phyloP scores from a whole-genome alignment of 1,140 invertebrate genomes.

The Heliconius nattereri region DNA sequence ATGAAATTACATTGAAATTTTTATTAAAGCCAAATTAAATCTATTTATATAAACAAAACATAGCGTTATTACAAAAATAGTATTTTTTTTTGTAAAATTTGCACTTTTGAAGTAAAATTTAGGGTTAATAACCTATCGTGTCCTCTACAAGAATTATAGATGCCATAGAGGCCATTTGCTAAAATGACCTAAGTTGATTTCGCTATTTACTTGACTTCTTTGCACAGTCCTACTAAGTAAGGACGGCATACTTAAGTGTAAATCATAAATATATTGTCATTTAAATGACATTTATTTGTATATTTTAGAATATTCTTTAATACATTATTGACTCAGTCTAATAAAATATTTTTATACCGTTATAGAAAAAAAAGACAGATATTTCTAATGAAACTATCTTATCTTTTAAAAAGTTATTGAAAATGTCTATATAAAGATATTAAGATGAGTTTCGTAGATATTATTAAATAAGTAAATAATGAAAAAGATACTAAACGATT shows the following conservation, averaged over 20 bases:
- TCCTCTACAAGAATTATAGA: constrained; percentile 49
- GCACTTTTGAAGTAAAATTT: background rate
- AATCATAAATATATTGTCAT: background rate
- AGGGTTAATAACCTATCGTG: constrained; percentile 65
- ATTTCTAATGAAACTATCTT: too few species aligned
- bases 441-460: too few species aligned
- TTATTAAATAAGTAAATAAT: too few species aligned
- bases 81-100: background rate
- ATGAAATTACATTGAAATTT: background rate
- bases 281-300: background rate
- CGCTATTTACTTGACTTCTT: constrained; percentile 18
- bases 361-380: too few species aligned
- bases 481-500: too few species aligned
- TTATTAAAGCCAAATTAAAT: background rate
- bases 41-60: background rate
- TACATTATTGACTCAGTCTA: background rate
- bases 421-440: too few species aligned
- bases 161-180: constrained; percentile 25
- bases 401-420: too few species aligned
- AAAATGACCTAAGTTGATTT: constrained; percentile 26
- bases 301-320: background rate
- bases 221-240: constrained; percentile 8
- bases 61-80: background rate
- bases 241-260: constrained; percentile 14
- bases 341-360: too few species aligned